These are phyloP conservation scores for Pedionomus torquatus DNA, from an alignment of 2,113 vertebrate genomes.

Conservation along the genomic window DNA sequence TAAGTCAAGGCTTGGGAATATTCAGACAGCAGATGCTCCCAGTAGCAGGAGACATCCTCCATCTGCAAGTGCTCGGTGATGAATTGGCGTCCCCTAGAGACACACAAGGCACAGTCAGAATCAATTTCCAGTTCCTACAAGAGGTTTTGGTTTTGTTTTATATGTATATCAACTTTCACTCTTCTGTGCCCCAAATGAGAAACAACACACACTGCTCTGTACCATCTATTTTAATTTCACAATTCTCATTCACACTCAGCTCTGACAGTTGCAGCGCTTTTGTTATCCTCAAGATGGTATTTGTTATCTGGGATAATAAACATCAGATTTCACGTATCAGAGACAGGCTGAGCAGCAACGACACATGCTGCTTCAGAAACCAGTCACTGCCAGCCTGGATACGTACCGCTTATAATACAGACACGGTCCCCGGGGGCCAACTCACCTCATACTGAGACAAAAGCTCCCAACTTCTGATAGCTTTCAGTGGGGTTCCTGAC, in stretches of 20 bases:
- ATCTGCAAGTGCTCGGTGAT: constrained; percentile 88
- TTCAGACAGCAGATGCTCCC: constrained; percentile 87
- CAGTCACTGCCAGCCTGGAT: not conserved
- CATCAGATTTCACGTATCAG: not conserved
- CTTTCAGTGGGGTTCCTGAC: not conserved
- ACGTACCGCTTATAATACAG: not conserved
- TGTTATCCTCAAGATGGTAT: constrained; percentile 52
- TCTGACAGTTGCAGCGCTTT: constrained; percentile 30
- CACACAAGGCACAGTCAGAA: constrained; percentile 32
- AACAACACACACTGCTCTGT: not conserved
- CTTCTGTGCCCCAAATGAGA: not conserved
- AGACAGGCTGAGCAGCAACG: not conserved
- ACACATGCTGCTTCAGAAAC: not conserved
- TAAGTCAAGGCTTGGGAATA: constrained; percentile 87
- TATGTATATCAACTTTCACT: not conserved
- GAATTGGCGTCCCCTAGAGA: constrained; percentile 87
- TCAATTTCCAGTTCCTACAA: not conserved
- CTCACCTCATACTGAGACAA: not conserved
- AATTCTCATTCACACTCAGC: not conserved
- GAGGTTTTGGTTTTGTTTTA: not conserved
- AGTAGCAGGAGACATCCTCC: constrained; percentile 93
- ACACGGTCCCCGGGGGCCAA: not conserved
- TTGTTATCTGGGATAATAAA: constrained; percentile 52
- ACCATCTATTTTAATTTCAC: not conserved
- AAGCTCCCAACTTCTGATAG: not conserved